These are phyloP conservation scores for Passer montanus DNA, from an alignment of 2,113 vertebrate genomes.

Conservation along the genomic window DNA sequence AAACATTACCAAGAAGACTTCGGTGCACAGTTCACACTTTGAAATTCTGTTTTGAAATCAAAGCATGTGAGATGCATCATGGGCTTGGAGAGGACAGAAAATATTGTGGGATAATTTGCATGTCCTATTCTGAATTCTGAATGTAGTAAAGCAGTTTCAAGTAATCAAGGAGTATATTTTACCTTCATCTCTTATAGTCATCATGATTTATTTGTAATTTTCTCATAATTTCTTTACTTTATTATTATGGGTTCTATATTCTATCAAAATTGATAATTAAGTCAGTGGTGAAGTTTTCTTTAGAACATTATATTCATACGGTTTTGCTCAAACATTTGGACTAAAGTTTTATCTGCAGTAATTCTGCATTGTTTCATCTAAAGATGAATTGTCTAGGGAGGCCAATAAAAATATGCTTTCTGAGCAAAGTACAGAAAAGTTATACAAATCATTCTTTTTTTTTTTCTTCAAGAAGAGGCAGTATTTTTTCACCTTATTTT, in stretches of 20 bases:
- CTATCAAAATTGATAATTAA: not conserved
- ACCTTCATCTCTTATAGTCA: not conserved
- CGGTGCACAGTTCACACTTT: not conserved
- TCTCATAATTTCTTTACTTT: not conserved
- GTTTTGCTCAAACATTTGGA: not conserved
- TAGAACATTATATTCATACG: not conserved
- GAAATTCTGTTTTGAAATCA: not conserved
- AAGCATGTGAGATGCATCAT: not conserved
- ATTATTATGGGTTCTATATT: not conserved
- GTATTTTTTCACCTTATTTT: not conserved
- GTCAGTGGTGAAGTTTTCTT: not conserved
- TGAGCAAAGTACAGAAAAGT: not conserved
- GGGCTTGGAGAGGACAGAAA: not conserved
- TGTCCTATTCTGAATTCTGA: not conserved
- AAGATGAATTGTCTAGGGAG: not conserved
- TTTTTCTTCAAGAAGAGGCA: not conserved
- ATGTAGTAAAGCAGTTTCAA: not conserved
- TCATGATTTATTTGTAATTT: not conserved
- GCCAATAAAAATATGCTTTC: not conserved
- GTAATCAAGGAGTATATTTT: conserved; percentile 27
- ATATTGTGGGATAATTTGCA: not conserved
- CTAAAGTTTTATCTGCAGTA: not conserved
- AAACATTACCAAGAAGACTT: not conserved
- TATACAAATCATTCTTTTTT: not conserved
- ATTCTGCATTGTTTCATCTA: not conserved